Evolutionary conservation across 2,888 invertebrate genomes (phyloP), one percentile per base, ranked within the genome.

Genomic region (Tetheella fluctuosa): DNA sequence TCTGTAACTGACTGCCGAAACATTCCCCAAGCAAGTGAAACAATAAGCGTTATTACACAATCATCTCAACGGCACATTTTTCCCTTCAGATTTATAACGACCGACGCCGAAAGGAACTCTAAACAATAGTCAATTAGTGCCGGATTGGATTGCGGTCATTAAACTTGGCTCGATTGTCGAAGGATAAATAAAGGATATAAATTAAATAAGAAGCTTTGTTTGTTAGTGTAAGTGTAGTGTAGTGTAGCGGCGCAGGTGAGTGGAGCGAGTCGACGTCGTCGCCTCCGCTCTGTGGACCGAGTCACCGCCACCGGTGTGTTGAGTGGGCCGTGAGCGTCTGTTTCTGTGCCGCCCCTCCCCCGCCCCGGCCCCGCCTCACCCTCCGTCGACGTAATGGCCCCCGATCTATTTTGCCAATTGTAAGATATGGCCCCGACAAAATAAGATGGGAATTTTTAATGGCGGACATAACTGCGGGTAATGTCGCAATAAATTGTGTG

Each of bases 401-500:
- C 66, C 83, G 74, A 84, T 84, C 78, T 82, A 76, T 85, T 86
- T 80, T 64, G 69, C 76, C 84, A 77, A 84, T 83, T 80, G 80
- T 78, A 80, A 83, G 80, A 79, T 82, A 85, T 79, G 70, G 74
- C 77, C 64, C 75, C 77, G 80, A 81, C 83, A 79, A 80, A 85
- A 84, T 77, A 83, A 85, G 83, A 84, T 73, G 80, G 73, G 74
- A 74, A 74, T 81, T 83, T 85, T 84, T 84, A 86, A 86, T 82
- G 79, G 79, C 71, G 60, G 67, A 70, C 77, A 80, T 81, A 81
- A 80, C 80, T 76, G 76, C 73, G 75, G 71, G 75, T 77, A 76
- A 81, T 76, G 79, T 71, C 64, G 72, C 64, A 64, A 82, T 83
- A 80, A 78, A 79, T 80, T 68, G 65, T 69, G 64, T 70, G 69